phyloP scores from a whole-genome alignment of 2,797 vertebrate genomes.

The Sebastes iracundus region DNA sequence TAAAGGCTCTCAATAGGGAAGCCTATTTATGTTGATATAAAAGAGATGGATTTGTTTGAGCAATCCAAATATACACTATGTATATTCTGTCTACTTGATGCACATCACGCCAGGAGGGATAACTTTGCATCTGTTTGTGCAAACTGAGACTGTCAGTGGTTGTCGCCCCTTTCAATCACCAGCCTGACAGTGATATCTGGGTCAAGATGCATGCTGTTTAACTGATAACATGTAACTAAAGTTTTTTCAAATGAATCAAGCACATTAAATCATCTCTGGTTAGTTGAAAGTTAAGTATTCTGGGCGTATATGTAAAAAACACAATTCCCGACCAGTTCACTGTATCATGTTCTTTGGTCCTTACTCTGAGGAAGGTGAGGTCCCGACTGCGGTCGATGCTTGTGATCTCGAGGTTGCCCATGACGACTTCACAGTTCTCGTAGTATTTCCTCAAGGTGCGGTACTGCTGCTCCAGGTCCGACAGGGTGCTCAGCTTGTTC shows the following conservation, averaged over 20 bases:
- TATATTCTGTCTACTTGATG: neutral
- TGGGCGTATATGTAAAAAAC: neutral
- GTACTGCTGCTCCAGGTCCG: conserved; percentile 96
- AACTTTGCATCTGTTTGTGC: neutral
- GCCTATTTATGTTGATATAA: too few species aligned
- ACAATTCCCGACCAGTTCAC: neutral
- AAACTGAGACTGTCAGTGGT: neutral
- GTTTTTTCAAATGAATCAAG: neutral
- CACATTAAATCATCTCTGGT: neutral
- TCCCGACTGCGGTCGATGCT: conserved; percentile 95
- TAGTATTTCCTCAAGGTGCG: conserved; percentile 95
- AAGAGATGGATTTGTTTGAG: too few species aligned
- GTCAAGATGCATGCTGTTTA: neutral
- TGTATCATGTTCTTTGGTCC: neutral
- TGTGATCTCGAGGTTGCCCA: conserved; percentile 99
- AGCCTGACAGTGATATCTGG: neutral
- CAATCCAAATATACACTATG: neutral
- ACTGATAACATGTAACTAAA: neutral
- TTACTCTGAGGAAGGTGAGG: conserved; percentile 94
- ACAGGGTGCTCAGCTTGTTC: conserved; percentile 97
- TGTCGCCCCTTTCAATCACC: neutral
- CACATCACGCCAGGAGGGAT: neutral
- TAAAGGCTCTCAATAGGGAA: too few species aligned
- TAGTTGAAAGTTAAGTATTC: neutral
- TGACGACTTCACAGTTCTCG: conserved; percentile 97